Evolutionary conservation across 2,888 invertebrate species (phyloP).

Genomic region (Hydraecia micacea): DNA sequence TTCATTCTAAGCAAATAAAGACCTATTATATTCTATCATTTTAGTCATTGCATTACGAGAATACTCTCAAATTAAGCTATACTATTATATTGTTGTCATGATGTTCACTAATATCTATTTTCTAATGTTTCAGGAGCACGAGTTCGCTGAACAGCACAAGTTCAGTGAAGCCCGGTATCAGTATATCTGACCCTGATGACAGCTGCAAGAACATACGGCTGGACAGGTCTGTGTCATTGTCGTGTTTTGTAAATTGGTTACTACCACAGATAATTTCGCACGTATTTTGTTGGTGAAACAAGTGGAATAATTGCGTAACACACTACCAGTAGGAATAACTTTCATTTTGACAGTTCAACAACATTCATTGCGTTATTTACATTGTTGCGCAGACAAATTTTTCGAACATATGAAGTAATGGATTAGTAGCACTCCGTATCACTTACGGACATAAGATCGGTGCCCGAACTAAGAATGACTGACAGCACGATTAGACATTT

Average conservation of each 20-base stretch:
- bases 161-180: conserved; percentile 90
- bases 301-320: too few species aligned
- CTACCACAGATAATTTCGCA: background rate
- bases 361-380: too few species aligned
- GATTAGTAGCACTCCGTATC: background rate
- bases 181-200: conserved; percentile 91
- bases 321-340: too few species aligned
- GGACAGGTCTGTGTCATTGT: conserved; percentile 80
- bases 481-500: too few species aligned
- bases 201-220: conserved; percentile 88
- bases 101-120: background rate
- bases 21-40: too few species aligned
- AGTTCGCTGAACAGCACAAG: conserved; percentile 81
- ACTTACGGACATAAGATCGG: background rate
- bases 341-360: too few species aligned
- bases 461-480: too few species aligned
- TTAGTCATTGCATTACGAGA: too few species aligned
- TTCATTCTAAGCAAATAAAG: too few species aligned
- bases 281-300: background rate
- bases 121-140: conserved; percentile 79
- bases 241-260: background rate
- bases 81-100: background rate
- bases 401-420: too few species aligned
- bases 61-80: background rate
- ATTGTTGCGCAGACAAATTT: too few species aligned